Conservation (phyloP, 2,797 vertebrate species). For the Melanogrammus aeglefinus region DNA sequence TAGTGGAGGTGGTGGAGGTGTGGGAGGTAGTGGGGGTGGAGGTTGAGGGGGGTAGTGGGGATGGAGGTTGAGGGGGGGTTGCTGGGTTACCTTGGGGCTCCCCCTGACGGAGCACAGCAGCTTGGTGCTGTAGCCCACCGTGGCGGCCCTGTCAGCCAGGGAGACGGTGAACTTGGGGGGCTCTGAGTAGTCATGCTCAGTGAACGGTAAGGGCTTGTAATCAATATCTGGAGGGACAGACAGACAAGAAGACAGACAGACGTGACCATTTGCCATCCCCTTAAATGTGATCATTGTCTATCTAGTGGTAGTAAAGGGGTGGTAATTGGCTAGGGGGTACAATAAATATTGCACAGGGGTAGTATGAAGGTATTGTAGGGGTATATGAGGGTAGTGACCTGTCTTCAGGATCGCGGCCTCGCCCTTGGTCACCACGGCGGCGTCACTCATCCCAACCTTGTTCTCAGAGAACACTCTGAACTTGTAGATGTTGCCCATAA, state of each 20-base stretch:
- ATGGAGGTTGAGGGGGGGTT: not conserved
- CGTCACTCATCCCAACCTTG: conserved; percentile 80
- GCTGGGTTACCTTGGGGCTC: conserved; percentile 78
- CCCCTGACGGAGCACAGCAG: conserved; percentile 90
- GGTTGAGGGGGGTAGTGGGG: no score
- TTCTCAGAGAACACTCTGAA: conserved; percentile 91
- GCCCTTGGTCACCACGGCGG: conserved; percentile 61
- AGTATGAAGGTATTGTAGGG: not conserved
- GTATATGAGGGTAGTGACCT: conserved; percentile 64
- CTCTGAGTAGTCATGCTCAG: conserved; percentile 81
- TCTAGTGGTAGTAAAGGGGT: no score
- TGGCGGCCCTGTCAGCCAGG: conserved; percentile 81
- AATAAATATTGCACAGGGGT: not conserved
- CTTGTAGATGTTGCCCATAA: conserved; percentile 91
- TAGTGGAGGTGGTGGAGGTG: no score
- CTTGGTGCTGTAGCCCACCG: conserved; percentile 90
- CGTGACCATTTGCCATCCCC: no score
- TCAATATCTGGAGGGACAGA: conserved; percentile 68
- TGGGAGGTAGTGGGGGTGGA: no score
- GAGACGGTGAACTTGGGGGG: conserved; percentile 91
- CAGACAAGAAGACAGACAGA: not conserved
- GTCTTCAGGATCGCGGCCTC: conserved; percentile 83
- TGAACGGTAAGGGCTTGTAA: conserved; percentile 78
- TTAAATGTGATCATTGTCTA: no score
- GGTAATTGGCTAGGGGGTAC: no score